Evolutionary conservation across 2,113 vertebrate species (phyloP).

Genomic region (Fregetta grallaria): DNA sequence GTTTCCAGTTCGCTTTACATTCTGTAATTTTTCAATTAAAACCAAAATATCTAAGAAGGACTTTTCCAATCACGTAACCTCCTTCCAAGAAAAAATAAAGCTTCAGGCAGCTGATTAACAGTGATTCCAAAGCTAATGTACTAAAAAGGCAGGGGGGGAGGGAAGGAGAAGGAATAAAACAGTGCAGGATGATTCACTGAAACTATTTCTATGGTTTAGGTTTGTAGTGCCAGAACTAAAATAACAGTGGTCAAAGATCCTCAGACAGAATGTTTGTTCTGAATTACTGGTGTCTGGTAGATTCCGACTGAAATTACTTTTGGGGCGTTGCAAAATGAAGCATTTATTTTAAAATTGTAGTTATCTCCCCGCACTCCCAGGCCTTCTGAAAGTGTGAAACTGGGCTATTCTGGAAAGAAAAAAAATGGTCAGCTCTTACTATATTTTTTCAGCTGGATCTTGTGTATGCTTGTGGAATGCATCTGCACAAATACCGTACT

Average conservation of each 20-base stretch:
- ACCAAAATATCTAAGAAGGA: not conserved
- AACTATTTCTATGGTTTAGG: conserved; percentile 14
- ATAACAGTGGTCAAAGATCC: not conserved
- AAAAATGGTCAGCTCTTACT: not conserved
- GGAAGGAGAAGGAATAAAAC: not conserved
- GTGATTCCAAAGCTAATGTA: not conserved
- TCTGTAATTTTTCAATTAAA: not conserved
- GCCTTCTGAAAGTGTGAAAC: not conserved
- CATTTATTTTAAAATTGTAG: conserved; percentile 1
- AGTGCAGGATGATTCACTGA: not conserved
- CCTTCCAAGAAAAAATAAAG: not conserved
- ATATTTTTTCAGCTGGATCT: conserved; percentile 62
- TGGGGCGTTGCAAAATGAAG: conserved; percentile 11
- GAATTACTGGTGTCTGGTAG: not conserved
- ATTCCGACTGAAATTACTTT: conserved; percentile 23
- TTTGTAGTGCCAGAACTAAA: not conserved
- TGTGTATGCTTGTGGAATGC: not conserved
- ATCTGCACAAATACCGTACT: not conserved
- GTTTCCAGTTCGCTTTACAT: not conserved
- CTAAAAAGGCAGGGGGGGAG: not conserved
- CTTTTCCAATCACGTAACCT: not conserved
- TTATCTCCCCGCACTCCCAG: not conserved
- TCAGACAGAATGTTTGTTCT: conserved; percentile 31
- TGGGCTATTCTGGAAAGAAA: not conserved
- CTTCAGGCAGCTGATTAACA: not conserved